Base-by-base conservation (phyloP, 2,888 invertebrate species). In the Andrena bicolor region DNA sequence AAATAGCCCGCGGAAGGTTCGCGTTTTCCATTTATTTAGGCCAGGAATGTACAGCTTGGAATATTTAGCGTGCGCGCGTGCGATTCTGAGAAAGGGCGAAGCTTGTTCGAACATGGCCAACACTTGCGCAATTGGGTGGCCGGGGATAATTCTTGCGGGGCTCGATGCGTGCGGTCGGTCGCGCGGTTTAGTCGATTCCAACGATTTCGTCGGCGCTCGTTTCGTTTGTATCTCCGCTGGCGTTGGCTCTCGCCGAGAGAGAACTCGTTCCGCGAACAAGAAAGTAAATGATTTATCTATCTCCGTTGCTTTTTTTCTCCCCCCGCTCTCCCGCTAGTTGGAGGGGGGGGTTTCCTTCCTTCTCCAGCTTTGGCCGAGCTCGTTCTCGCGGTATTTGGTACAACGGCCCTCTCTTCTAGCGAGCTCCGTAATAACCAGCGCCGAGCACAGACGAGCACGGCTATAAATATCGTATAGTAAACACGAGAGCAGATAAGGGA, bases 381-480 rank as follows among this genome's bases (percentile, higher is more conserved):
- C 58, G 35, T 60, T 68, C 74, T 49, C 83, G 75, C 75, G 83
- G 61, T 79, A 83, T 84, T 84, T 70, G 64, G 83, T 83, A 76
- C 75, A 83, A 83, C 83, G 83, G 76, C 72, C 76, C 71, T 58
- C 73, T 82, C 78, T 82, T 76, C 82, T 64, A 83, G 75, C 83
- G 63, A 64, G 84, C 73, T 76, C 73, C 76, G 87, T 87, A 88
- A 88, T 88, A 88, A 88, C 87, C 89, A 87, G 88, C 87, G 89
- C 88, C 86, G 86, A 80, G 85, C 58, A 84, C 84, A 72, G 86
- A 76, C 86, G 86, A 86, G 86, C 89, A 71, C 82, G 80, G 88
- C 88, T 88, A 88, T 88, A 88, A 88, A 88, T 88, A 88, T 89
- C 88, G 86, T 88, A 88, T 88, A 88, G 89, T 88, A 88, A 88